Evolutionary conservation across 2,113 vertebrate species (phyloP).

Genomic region (Columba livia): DNA sequence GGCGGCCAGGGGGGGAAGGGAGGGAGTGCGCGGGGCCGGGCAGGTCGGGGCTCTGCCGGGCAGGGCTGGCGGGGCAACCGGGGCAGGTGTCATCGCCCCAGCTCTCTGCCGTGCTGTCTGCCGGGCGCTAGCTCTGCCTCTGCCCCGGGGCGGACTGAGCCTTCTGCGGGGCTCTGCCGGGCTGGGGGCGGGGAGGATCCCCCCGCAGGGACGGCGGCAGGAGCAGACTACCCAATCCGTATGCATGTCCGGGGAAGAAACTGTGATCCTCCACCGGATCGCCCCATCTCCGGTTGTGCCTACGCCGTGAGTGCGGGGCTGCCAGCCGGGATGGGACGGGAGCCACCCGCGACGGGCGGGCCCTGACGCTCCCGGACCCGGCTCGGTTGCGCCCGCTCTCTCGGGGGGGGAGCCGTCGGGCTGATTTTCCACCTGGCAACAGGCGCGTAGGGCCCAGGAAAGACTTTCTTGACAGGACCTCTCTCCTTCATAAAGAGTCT

Average conservation of each 20-base stretch:
- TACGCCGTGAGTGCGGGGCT: background rate
- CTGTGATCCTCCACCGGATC: fast-evolving
- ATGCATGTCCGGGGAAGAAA: background rate
- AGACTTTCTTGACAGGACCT: background rate
- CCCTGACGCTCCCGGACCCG: background rate
- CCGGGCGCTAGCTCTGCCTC: background rate
- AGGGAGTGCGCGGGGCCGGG: background rate
- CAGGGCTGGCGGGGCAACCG: background rate
- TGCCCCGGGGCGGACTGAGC: background rate
- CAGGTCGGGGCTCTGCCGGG: background rate
- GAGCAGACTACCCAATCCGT: background rate
- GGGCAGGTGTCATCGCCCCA: background rate
- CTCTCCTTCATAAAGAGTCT: background rate
- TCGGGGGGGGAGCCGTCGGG: background rate
- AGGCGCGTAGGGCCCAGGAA: background rate
- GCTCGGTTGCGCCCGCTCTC: no score
- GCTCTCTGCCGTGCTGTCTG: background rate
- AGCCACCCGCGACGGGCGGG: background rate
- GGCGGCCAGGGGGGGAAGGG: background rate
- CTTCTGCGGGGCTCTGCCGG: background rate
- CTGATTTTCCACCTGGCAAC: background rate
- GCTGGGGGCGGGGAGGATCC: background rate
- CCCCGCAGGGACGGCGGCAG: background rate
- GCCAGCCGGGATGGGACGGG: background rate
- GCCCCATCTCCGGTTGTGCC: no score